Conservation (phyloP, 1,140 invertebrate species). For the Dysdera silvatica region DNA sequence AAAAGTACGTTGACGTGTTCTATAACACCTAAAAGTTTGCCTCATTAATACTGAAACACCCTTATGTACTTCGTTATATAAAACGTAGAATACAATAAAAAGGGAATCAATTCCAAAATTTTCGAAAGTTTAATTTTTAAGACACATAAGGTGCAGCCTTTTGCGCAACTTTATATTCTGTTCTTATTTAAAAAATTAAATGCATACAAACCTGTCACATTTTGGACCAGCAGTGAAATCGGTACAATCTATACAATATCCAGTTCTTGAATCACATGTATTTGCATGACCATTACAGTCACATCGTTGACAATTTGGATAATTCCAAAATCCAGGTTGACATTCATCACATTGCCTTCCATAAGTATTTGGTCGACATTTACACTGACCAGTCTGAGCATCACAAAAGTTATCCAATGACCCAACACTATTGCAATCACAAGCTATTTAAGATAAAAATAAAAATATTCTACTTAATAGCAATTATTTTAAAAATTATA, state of each 20-base stretch:
- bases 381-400: conserved; percentile 81
- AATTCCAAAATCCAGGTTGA: conserved; percentile 89
- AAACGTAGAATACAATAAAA: too few species aligned
- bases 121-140: too few species aligned
- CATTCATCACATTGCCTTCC: conserved; percentile 89
- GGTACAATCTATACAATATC: conserved; percentile 80
- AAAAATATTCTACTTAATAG: background rate
- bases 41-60: too few species aligned
- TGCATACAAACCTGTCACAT: conserved; percentile 70
- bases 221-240: conserved; percentile 78
- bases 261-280: conserved; percentile 81
- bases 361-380: conserved; percentile 86
- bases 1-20: too few species aligned
- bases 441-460: conserved; percentile 54
- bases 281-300: conserved; percentile 96
- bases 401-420: conserved; percentile 94
- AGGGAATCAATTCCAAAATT: too few species aligned
- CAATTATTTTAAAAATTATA: too few species aligned
- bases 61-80: too few species aligned
- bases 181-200: background rate
- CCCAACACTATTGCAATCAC: conserved; percentile 92
- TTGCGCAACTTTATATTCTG: background rate
- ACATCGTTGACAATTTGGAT: conserved; percentile 89
- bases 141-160: too few species aligned
- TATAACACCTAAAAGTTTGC: too few species aligned